Conservation (phyloP, 2,113 vertebrate genomes). For the Laticauda colubrina region DNA sequence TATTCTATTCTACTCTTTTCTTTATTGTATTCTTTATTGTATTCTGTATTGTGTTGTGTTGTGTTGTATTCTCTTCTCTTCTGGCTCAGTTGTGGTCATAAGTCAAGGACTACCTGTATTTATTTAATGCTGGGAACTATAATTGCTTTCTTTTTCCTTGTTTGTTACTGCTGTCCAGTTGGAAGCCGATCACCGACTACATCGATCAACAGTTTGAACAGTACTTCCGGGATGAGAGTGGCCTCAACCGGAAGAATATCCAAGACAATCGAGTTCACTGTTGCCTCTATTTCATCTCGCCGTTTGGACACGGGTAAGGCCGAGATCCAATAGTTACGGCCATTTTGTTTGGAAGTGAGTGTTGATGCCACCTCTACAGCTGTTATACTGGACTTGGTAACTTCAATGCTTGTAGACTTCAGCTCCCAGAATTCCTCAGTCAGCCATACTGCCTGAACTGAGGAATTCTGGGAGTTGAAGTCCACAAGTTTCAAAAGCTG, state of each 20-base stretch:
- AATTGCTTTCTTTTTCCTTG: not conserved
- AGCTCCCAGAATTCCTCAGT: not conserved
- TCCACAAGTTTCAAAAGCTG: no score
- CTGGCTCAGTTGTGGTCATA: not conserved
- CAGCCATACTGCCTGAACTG: no score
- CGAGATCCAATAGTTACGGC: not conserved
- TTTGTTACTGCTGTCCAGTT: slow-evolving; percentile 68
- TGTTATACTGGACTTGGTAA: not conserved
- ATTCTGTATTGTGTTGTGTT: no score
- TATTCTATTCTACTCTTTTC: no score
- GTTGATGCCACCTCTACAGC: not conserved
- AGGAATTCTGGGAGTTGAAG: no score
- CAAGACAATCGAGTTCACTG: slow-evolving; percentile 97
- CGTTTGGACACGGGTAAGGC: slow-evolving; percentile 90
- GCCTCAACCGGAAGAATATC: slow-evolving; percentile 97
- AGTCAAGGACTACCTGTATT: not conserved
- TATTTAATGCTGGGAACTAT: not conserved
- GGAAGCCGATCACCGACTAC: slow-evolving; percentile 97
- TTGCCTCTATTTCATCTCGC: slow-evolving; percentile 98
- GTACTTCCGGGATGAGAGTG: slow-evolving; percentile 96
- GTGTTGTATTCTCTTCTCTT: no score
- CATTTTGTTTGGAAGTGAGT: not conserved
- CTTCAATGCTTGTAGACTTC: not conserved
- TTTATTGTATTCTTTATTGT: no score
- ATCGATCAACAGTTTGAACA: slow-evolving; percentile 99